A percentile compares a stretch with the other conserved stretches of the same genome.
These are phyloP conservation scores for Poeciliopsis infans DNA, from an alignment of 2,797 vertebrate species.

Conservation along the genomic window DNA sequence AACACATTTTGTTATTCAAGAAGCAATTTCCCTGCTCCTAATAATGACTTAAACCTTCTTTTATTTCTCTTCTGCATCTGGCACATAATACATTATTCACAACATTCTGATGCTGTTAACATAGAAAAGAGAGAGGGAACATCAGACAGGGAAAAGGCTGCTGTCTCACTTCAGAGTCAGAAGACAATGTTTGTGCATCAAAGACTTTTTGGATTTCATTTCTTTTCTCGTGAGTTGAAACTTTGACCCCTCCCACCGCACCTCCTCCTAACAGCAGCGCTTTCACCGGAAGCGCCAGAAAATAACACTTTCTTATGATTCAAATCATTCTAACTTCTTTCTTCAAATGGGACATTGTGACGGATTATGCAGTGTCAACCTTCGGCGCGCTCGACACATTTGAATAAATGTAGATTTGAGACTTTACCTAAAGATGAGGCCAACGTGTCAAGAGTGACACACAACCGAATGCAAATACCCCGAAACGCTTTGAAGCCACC, in stretches of 20 bases:
- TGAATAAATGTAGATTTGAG: conserved; percentile 79
- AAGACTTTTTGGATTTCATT: conserved; percentile 10
- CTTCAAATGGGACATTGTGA: conserved; percentile 73
- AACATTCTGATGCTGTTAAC: conserved; percentile 14
- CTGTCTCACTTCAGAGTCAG: conserved; percentile 18
- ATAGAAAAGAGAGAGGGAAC: conserved; percentile 13
- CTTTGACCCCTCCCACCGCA: conserved; percentile 8
- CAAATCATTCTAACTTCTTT: conserved; percentile 65
- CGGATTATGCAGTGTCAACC: conserved; percentile 76
- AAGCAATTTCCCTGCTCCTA: not conserved
- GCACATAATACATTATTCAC: conserved; percentile 23
- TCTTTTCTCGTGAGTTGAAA: conserved; percentile 38
- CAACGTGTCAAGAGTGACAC: conserved; percentile 71
- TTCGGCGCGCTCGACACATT: conserved; percentile 63
- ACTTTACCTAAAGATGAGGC: conserved; percentile 73
- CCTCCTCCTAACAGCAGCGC: conserved; percentile 19
- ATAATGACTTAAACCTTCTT: not conserved
- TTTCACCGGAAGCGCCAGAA: conserved; percentile 38
- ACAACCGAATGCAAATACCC: conserved; percentile 72
- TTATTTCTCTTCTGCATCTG: conserved; percentile 7
- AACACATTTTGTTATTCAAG: conserved; percentile 6
- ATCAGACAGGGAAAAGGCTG: conserved; percentile 3
- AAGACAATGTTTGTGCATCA: conserved; percentile 12
- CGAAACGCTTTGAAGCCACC: conserved; percentile 31
- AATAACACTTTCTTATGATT: conserved; percentile 65